A percentile compares a stretch with the other conserved stretches of the same genome.
These are phyloP conservation scores for Flabesymbios commensalis DNA, from an alignment of 2,888 invertebrate species.

Conservation along the genomic window DNA sequence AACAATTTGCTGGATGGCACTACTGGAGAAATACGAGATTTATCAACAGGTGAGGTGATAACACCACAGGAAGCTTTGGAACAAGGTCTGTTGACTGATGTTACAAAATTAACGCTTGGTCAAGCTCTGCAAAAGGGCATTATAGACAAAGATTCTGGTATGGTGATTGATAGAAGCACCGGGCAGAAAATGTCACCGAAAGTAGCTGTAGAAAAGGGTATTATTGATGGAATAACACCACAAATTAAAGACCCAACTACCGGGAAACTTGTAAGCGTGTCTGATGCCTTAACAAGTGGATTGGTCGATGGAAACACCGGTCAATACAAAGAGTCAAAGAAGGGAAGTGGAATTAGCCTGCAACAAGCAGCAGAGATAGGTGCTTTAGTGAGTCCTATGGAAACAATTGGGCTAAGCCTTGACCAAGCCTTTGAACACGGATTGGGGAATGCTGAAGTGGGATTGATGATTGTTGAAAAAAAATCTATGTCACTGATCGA, in stretches of 20 bases:
- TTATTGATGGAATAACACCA: conserved; percentile 76
- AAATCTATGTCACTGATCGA: too few relatives aligned
- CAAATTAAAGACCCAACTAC: conserved; percentile 71
- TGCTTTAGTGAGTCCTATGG: too few relatives aligned
- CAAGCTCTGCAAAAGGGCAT: conserved; percentile 42
- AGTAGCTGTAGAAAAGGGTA: conserved; percentile 43
- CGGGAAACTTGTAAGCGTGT: conserved; percentile 65
- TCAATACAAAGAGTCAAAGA: background rate
- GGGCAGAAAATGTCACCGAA: conserved; percentile 65
- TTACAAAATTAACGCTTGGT: conserved; percentile 61
- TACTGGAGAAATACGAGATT: too few relatives aligned
- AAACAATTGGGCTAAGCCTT: too few relatives aligned
- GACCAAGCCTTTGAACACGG: too few relatives aligned
- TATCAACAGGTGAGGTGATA: too few relatives aligned
- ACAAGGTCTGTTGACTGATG: conserved; percentile 22
- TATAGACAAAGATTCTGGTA: conserved; percentile 7
- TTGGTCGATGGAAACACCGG: conserved; percentile 9
- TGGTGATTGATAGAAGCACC: conserved; percentile 75
- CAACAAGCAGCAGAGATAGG: too few relatives aligned
- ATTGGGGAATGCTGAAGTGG: too few relatives aligned
- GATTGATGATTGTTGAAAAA: too few relatives aligned
- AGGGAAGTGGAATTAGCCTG: conserved; percentile 47
- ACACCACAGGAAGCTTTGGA: conserved; percentile 20
- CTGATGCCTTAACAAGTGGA: conserved; percentile 14
- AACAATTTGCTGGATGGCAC: too few relatives aligned